Base-by-base conservation (phyloP, 23 tunicate species). In the Ciona savignyi region DNA sequence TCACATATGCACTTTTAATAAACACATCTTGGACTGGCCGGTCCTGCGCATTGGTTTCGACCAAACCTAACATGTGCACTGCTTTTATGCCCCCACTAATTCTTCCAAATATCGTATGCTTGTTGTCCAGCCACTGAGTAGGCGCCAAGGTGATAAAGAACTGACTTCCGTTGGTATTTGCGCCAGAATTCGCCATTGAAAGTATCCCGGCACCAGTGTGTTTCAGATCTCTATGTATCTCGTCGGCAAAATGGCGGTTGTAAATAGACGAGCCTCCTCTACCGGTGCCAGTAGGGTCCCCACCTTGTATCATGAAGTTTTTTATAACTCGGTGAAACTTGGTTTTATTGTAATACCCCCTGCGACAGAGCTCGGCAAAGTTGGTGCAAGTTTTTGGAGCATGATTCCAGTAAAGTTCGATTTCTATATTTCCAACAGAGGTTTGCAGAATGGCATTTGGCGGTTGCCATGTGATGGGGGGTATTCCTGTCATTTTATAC, bases 101-200 rank as follows among this genome's bases (percentile, higher is more conserved):
- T 9, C 99, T 78, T 35, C 99, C 99, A 77, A 95, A 95, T 42
- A 95, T 89, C 23, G 96, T 65, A 80, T 95, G 99, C 87, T 79
- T 75, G 78, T 93, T 95, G 74, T 95, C 99, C 0, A 95, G 81
- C 92, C 93, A 86, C 77, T 84, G 99, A 1, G 99, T 95, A 24
- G 99, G 99, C 23, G 99, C 99, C 0, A 95, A 72, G 0, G 96
- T 95, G 62, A 95, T 84, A 64, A 95, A 95, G 77, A 95, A 95
- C 73, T 95, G 99, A 33, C 88, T 80, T 24, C 99, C 99, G 35
- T 95, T 95, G 2, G 97, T 95, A 62, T 95, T 63, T 11, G 95
- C 86, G 15, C 99, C 99, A 25, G 96, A 88, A 72, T 95, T 95
- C 23, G 99, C 99, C 99, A 95, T 95, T 25, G 99, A 95, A n/a